Evolutionary conservation across 2,888 invertebrate genomes (phyloP).

Genomic region (Lottia gigantea): DNA sequence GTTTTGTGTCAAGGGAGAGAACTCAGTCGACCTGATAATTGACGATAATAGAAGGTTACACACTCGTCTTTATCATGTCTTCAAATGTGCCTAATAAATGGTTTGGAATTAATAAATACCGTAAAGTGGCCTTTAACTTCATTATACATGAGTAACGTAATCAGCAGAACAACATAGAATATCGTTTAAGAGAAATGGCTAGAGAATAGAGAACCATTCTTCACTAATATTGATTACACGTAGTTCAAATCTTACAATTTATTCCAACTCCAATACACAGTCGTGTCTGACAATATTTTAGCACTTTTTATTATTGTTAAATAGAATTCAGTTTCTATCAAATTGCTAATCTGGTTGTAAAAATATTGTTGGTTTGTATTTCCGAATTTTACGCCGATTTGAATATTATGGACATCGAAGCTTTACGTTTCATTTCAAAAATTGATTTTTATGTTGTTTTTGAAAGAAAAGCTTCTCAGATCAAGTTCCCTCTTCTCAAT

Average conservation of each 20-base stretch:
- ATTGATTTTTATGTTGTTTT: too few relatives aligned
- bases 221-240: not conserved
- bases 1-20: too few relatives aligned
- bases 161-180: constrained; percentile 8
- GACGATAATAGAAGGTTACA: constrained; percentile 7
- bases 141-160: constrained; percentile 7
- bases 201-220: not conserved
- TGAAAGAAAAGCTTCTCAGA: too few relatives aligned
- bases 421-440: too few relatives aligned
- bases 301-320: too few relatives aligned
- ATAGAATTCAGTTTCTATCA: too few relatives aligned
- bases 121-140: constrained; percentile 3
- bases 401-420: too few relatives aligned
- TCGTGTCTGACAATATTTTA: too few relatives aligned
- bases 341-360: too few relatives aligned
- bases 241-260: not conserved
- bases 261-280: not conserved
- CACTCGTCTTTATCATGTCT: not conserved
- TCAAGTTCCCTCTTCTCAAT: too few relatives aligned
- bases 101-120: constrained; percentile 8
- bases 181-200: not conserved
- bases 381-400: too few relatives aligned
- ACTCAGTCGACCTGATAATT: constrained; percentile 1
- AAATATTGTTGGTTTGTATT: too few relatives aligned
- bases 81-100: constrained; percentile 6